Base-by-base conservation (phyloP, 2,888 invertebrate genomes). In the Drosophila acutilabella region DNA sequence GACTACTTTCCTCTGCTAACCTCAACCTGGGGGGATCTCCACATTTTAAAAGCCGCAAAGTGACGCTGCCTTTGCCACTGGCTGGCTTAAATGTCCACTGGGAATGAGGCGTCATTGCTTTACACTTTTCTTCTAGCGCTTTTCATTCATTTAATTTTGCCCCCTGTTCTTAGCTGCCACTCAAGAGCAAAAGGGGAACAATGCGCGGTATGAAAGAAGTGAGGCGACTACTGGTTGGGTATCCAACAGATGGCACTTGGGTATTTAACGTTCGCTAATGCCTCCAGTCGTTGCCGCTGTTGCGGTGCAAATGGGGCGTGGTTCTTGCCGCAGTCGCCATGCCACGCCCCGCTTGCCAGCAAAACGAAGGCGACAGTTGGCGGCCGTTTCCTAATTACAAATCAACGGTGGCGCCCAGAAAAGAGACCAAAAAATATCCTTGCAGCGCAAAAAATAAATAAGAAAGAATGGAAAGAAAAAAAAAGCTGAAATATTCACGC, bases 311-410 rank as follows among this genome's bases (percentile, higher is more conserved):
- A 89, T 86, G 84, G 89, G 89, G 75, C 85, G 88, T 86, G 88
- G 90, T 56, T 40, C 54, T 58, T 48, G 51, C 57, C 48, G 57
- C 71, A 66, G 67, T 64, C 36, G 64, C 66, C 60, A 30, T 30
- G 30, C 30, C 30, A 30, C 30, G 30, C 30, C 30, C 6, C 65
- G 61, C 56, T 57, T 44, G 45, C 66, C 48, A 58, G 56, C 74
- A 56, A 74, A 81, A 70, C 74, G 74, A 74, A 82, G 80, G 80
- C 89, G 90, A 88, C 91, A 90, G 91, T 89, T 91, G 91, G 90
- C 82, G 88, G 89, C 87, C 88, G 85, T 81, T 89, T 86, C 85
- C 82, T 90, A 91, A 91, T 90, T 90, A 89, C 91, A 90, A 90
- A 90, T 88, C 90, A 90, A 88, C 84, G 87, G 72, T 85, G 78